Conservation (phyloP, 2,113 vertebrate genomes). For the Barbus barbus region DNA sequence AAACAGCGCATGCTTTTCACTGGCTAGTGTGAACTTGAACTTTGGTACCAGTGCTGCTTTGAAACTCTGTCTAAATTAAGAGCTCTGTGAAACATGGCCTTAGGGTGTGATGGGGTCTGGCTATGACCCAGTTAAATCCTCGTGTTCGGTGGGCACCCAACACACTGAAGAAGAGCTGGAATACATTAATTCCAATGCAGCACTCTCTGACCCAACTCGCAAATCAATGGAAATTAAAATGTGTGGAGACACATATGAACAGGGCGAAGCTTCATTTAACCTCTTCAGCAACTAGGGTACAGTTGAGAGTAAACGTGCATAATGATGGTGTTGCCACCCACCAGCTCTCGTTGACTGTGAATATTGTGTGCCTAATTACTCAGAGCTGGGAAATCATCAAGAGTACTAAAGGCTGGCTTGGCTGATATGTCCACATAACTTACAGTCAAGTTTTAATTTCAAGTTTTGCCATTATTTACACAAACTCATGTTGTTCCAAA, state of each 20-base stretch:
- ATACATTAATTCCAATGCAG: conserved; percentile 68
- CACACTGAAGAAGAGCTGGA: conserved; percentile 56
- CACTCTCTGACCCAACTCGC: conserved; percentile 66
- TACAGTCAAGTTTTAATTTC: too few relatives aligned
- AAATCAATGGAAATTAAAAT: conserved; percentile 70
- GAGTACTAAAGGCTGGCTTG: conserved; percentile 57
- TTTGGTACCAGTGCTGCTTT: conserved; percentile 44
- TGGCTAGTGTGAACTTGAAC: conserved; percentile 44
- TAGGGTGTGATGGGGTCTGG: conserved; percentile 21
- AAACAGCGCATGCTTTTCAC: conserved; percentile 45
- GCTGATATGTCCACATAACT: conserved; percentile 5
- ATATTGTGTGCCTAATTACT: conserved; percentile 68
- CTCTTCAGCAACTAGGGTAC: conserved; percentile 61
- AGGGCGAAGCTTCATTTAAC: conserved; percentile 59
- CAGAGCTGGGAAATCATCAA: conserved; percentile 51
- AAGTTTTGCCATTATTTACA: neutral
- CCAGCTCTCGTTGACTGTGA: conserved; percentile 60
- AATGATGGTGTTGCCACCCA: conserved; percentile 65
- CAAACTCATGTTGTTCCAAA: neutral
- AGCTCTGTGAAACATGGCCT: conserved; percentile 52
- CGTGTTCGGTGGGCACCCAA: conserved; percentile 59
- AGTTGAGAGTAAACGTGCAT: conserved; percentile 58
- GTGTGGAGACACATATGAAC: conserved; percentile 61
- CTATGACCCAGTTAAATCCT: conserved; percentile 68
- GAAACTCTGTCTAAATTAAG: conserved; percentile 47